Conservation (phyloP, 2,797 vertebrate genomes). For the Lepus townsendii region DNA sequence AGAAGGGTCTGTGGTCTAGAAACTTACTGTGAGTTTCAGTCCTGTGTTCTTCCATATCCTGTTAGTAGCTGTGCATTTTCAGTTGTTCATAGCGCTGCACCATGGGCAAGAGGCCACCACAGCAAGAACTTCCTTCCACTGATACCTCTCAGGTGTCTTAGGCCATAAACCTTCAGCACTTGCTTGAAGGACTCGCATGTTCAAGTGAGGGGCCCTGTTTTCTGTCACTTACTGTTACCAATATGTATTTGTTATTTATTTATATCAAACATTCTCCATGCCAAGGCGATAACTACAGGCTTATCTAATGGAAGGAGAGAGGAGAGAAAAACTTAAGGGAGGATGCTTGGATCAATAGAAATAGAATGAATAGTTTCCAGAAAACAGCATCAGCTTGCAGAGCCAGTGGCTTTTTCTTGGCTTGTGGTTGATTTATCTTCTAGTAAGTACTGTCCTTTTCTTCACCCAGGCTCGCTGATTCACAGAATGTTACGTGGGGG, state of each 20-base stretch:
- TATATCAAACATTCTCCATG: slow-evolving; percentile 10
- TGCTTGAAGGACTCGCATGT: background rate
- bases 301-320: background rate
- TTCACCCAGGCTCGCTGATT: background rate
- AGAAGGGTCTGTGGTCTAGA: background rate
- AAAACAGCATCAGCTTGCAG: background rate
- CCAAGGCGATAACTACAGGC: background rate
- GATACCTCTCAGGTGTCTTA: background rate
- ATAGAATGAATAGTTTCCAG: slow-evolving; percentile 39
- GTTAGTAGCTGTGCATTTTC: background rate
- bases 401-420: background rate
- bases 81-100: fast-evolving
- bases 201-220: background rate
- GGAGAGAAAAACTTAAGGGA: background rate
- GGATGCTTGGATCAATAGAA: background rate
- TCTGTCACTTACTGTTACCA: slow-evolving; percentile 40
- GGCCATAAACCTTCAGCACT: background rate
- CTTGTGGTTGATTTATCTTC: background rate
- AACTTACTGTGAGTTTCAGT: background rate
- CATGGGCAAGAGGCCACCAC: fast-evolving
- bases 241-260: slow-evolving; percentile 56
- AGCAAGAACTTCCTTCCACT: background rate
- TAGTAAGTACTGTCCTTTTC: background rate
- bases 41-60: background rate
- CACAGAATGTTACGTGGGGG: background rate